Evolutionary conservation across 2,797 vertebrate genomes (phyloP), one percentile per base, ranked within the genome.

Genomic region (Enteromius argenteus): DNA sequence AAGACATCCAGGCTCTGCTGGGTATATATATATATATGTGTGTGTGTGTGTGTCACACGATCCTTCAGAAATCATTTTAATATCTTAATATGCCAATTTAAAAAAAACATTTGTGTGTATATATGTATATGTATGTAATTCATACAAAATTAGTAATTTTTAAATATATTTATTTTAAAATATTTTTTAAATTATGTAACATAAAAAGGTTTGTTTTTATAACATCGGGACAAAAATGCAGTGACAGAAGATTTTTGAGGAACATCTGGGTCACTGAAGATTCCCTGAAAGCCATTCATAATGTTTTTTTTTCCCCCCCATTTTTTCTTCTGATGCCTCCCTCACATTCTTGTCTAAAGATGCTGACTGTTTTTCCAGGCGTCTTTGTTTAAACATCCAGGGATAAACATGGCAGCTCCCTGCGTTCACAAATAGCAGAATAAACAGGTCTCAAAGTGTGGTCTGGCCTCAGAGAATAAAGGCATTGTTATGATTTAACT

Each of bases 1-100:
- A 94, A 79, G 95, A 96, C 91, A 96, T 98, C 91, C 96, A 96
- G 92, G 97, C 96, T 87, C 94, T 97, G 86, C 91, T 99, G 89
- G 98, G 98, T 99, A 94, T 44, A 44, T 44, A 44, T 44, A 11
- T 44, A 3, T 42, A 3, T 42, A 0, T 10, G 2, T 42, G 8
- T 42, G 39, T 42, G 39, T 42, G 8, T 42, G 42, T 44, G 42
- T 44, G 42, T 44, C 10, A 44, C 42, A 44, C 42, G 11, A 69
- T 42, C 37, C 67, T 42, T 39, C 4, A 39, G 68, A 27, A 44
- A 17, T 27, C n/a, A 27, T 44, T 9, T 3, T 4, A 44, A 14
- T 23, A 42, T 42, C 3, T 3, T 15, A 23, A 44, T 44, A 42
- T 69, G 37, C 11, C 0, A 2, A 23, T 42, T 69, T 39, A 4